These are phyloP conservation scores for Phyllotis vaccarum DNA, from an alignment of 2,797 vertebrate species.

Conservation along the genomic window DNA sequence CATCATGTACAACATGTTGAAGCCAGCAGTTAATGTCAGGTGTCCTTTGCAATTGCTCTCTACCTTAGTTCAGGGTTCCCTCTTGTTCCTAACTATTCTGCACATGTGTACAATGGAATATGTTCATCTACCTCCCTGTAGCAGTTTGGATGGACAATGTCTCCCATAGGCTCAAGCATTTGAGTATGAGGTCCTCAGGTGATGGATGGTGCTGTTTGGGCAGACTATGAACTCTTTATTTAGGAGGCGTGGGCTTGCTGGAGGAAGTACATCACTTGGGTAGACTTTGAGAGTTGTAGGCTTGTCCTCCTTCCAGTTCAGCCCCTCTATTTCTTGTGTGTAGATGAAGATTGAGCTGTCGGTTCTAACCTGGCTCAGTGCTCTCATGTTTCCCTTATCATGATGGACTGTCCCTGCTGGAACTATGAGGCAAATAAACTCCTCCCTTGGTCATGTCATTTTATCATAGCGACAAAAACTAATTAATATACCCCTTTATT, in stretches of 20 bases:
- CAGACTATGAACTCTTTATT: background rate
- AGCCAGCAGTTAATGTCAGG: background rate
- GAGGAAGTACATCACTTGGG: background rate
- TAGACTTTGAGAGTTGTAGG: background rate
- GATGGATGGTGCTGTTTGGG: background rate
- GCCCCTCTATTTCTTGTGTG: background rate
- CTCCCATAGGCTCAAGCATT: background rate
- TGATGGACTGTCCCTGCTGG: background rate
- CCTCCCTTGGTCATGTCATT: background rate
- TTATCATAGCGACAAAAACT: background rate
- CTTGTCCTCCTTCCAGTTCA: background rate
- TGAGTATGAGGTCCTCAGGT: background rate
- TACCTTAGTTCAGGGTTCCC: background rate
- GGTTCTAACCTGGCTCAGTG: too few species aligned
- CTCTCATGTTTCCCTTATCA: background rate
- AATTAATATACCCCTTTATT: background rate
- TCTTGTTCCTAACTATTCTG: background rate
- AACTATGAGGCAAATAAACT: background rate
- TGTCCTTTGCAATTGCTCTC: background rate
- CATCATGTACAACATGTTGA: fast-evolving
- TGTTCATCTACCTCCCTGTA: background rate
- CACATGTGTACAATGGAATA: background rate
- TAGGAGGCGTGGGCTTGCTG: background rate
- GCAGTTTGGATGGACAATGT: background rate
- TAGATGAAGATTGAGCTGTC: background rate